Base-by-base conservation (phyloP, 2,888 invertebrate species). In the Clivina fossor region DNA sequence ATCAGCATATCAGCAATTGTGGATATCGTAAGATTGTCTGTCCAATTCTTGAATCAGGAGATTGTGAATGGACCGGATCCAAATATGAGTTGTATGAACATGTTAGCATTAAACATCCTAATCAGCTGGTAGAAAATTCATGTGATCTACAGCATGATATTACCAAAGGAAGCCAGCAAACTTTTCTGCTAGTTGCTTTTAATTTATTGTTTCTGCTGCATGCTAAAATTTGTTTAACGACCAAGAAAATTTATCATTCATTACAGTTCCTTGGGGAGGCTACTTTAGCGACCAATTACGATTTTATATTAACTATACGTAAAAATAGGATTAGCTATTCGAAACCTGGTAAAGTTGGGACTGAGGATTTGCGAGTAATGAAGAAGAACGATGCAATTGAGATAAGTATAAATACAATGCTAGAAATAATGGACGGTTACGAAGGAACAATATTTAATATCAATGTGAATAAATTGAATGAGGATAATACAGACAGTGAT, bases 191-290 rank as follows among this genome's bases (percentile, higher is more conserved):
- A 4, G 8, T 16, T 2, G 16, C 28, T 9, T 28, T 28, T 8
- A 11, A 28, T 3, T n/a, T 15, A 2, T 15, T 43, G 8, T 43
- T 43, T 15, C 4, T 43, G 30, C 28, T 43, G 4, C 15, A 43
- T 15, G 30, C 28, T 13, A 43, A 43, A 28, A 18, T 43, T 15
- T 43, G 43, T 26, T 9, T 26, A 24, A 20, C 28, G 2, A 16
- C 43, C 2, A 18, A 18, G 3, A 43, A 43, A 28, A 43, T 43
- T 16, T 28, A 28, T 16, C 43, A 43, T 8, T 15, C 43, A 7
- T 15, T 43, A 16, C 26, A 28, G 18, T 20, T 28, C 4, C 9
- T 28, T 9, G 43, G 20, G n/a, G 9, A 13, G 4, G n/a, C 28
- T 3, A 8, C 26, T 2, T 4, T 18, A 13, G 28, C 9, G 9